Evolutionary conservation across 1,140 invertebrate species (phyloP).

Genomic region (Ceratina australensis): DNA sequence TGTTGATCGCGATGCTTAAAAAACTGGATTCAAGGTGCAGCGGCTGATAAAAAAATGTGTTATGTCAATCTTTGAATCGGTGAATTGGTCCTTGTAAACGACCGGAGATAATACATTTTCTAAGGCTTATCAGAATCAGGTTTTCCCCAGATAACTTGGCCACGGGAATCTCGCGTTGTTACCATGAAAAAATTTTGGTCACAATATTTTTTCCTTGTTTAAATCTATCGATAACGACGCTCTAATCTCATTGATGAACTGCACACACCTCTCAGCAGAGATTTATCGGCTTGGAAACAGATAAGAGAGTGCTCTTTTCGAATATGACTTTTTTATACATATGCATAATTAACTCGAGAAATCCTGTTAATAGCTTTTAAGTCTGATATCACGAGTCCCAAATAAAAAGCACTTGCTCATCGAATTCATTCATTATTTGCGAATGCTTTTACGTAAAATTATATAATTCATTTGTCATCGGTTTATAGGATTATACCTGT

Average conservation of each 20-base stretch:
- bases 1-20: background rate
- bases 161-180: background rate
- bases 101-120: constrained; percentile 46
- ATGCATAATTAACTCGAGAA: too few relatives aligned
- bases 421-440: background rate
- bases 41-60: constrained; percentile 1
- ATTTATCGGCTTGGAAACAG: too few relatives aligned
- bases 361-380: too few relatives aligned
- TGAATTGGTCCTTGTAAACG: constrained; percentile 22
- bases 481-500: background rate
- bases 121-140: constrained; percentile 44
- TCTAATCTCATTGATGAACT: background rate
- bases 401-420: background rate
- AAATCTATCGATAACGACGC: background rate
- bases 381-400: too few relatives aligned
- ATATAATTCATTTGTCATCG: constrained; percentile 20
- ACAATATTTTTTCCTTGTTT: background rate
- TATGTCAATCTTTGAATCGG: constrained; percentile 11
- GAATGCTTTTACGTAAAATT: constrained; percentile 39
- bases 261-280: too few relatives aligned
- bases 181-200: background rate
- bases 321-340: too few relatives aligned
- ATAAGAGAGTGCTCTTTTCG: too few relatives aligned
- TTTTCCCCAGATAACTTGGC: constrained; percentile 53
- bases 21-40: background rate